Conservation (phyloP, 2,113 vertebrate genomes). For the Sus scrofa region DNA sequence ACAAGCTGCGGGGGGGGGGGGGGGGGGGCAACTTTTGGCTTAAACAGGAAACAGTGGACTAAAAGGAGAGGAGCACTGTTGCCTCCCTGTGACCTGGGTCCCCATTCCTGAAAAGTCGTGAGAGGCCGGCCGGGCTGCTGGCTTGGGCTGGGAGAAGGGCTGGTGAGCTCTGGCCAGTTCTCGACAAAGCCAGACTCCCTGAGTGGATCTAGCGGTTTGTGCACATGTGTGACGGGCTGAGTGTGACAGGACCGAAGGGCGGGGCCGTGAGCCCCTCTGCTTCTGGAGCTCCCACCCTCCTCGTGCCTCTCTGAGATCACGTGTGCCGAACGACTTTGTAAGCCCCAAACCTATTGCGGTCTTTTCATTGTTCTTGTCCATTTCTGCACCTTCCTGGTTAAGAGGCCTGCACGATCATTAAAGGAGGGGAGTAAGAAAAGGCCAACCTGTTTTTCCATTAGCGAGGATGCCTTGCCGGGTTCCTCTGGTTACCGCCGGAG, state of each 20-base stretch:
- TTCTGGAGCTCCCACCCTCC: background rate
- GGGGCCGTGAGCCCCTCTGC: background rate
- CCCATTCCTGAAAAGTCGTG: background rate
- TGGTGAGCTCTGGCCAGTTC: background rate
- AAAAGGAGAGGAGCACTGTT: background rate
- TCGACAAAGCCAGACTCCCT: background rate
- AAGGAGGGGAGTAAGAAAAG: background rate
- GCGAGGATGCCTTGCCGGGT: background rate
- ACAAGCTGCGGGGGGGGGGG: background rate
- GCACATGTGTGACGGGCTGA: background rate
- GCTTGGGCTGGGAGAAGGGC: background rate
- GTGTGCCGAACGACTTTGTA: background rate
- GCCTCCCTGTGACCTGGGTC: background rate
- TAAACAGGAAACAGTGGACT: background rate
- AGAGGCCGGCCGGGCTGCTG: background rate
- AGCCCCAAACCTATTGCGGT: background rate
- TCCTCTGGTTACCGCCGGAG: background rate
- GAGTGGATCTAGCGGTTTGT: background rate
- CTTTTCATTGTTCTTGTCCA: background rate
- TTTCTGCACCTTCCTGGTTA: slow-evolving; percentile 3
- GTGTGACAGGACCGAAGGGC: background rate
- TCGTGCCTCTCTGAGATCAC: background rate
- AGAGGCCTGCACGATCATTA: background rate
- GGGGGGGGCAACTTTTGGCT: background rate
- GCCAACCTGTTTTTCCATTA: slow-evolving; percentile 46